A percentile compares a stretch with the other conserved stretches of the same genome.
Conservation (phyloP, 2,888 invertebrate genomes). For the Drosophila meridionalis region DNA sequence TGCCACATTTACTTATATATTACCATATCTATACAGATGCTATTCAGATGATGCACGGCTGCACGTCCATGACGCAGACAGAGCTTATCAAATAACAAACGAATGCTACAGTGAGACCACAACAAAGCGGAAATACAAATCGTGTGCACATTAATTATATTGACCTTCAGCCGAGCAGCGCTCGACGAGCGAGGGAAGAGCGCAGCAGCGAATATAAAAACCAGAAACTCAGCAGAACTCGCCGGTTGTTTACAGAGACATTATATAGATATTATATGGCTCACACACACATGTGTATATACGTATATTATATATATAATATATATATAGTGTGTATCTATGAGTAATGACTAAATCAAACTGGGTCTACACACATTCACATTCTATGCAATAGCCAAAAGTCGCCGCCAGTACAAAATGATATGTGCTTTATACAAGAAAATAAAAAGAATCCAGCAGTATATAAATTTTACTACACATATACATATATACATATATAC, state of each 20-base stretch:
- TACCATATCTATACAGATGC: conserved; percentile 10
- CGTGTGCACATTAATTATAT: conserved; percentile 54
- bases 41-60: conserved; percentile 22
- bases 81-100: conserved; percentile 54
- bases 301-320: conserved; percentile 9
- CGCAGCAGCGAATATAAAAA: conserved; percentile 33
- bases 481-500: neutral
- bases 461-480: conserved; percentile 3
- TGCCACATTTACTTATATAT: conserved; percentile 71
- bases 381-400: conserved; percentile 47
- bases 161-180: conserved; percentile 55
- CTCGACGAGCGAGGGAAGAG: conserved; percentile 16
- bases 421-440: conserved; percentile 44
- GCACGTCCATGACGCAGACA: conserved; percentile 34
- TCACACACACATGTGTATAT: neutral
- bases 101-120: conserved; percentile 27
- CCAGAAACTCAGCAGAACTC: conserved; percentile 45
- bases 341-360: conserved; percentile 44
- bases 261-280: conserved; percentile 20
- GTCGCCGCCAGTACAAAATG: conserved; percentile 55
- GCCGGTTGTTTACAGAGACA: conserved; percentile 37
- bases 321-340: conserved; percentile 20
- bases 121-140: conserved; percentile 59
- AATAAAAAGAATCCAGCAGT: conserved; percentile 5
- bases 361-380: conserved; percentile 18